These are phyloP conservation scores for Gryllus longicercus DNA, from an alignment of 2,888 invertebrate species.

Conservation along the genomic window DNA sequence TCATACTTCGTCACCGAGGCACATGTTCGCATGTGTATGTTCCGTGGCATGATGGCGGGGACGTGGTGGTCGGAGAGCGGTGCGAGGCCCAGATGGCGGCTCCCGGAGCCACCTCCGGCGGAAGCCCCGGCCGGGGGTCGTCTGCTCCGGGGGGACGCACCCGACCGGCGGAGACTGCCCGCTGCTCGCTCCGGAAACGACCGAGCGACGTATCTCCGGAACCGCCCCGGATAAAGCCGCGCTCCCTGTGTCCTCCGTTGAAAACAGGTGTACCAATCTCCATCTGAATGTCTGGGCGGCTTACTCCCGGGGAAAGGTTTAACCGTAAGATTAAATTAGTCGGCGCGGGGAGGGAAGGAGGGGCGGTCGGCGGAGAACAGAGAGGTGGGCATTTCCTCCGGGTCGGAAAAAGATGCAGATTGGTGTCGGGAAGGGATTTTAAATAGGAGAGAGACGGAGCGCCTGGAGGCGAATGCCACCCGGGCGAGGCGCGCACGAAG, in stretches of 20 bases:
- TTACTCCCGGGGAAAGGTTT: slow-evolving; percentile 5
- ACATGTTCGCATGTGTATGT: no score
- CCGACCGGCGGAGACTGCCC: neutral
- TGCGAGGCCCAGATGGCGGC: no score
- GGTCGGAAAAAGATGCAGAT: slow-evolving; percentile 17
- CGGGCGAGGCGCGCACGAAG: neutral
- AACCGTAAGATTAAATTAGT: slow-evolving; percentile 17
- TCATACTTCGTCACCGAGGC: no score
- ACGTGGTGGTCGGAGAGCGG: no score
- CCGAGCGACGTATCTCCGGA: neutral
- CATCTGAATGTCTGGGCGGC: slow-evolving; percentile 6
- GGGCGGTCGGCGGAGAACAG: neutral
- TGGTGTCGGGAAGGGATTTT: slow-evolving; percentile 17
- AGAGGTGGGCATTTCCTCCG: neutral
- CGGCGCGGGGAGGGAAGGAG: neutral
- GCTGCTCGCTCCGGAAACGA: neutral
- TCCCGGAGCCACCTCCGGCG: no score
- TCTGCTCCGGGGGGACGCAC: neutral
- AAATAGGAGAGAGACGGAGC: neutral
- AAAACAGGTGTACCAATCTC: slow-evolving; percentile 17
- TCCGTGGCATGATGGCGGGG: no score
- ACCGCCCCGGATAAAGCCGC: neutral
- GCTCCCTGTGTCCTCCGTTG: neutral
- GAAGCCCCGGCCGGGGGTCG: no score
- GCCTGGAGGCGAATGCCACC: no score